Evolutionary conservation across 2,113 vertebrate genomes (phyloP).

Genomic region (western clawed frog (Xenopus tropicalis)): UCB_Xtro_10.0 CM004443.2:151321001-151321500

Average conservation of each 20-base stretch:
- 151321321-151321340: conserved; percentile 91
- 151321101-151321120: conserved; percentile 94
- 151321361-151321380: conserved; percentile 93
- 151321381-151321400: conserved; percentile 94
- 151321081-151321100: conserved; percentile 92
- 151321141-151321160: conserved; percentile 85
- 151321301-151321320: conserved; percentile 92
- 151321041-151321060: conserved; percentile 78
- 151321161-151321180: conserved; percentile 93
- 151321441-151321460: conserved; percentile 87
- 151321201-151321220: conserved; percentile 85
- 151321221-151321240: conserved; percentile 87
- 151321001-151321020: conserved; percentile 89
- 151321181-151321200: conserved; percentile 85
- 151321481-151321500: conserved; percentile 76
- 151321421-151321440: conserved; percentile 86
- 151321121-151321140: conserved; percentile 83
- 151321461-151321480: conserved; percentile 88
- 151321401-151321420: conserved; percentile 88
- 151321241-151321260: conserved; percentile 90
- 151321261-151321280: conserved; percentile 86
- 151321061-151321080: conserved; percentile 86
- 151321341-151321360: conserved; percentile 83
- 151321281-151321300: conserved; percentile 85
- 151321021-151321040: conserved; percentile 96